Evolutionary conservation across 2,797 vertebrate species (phyloP), one percentile per base, ranked within the genome.

Genomic region (Danio choprae): DNA sequence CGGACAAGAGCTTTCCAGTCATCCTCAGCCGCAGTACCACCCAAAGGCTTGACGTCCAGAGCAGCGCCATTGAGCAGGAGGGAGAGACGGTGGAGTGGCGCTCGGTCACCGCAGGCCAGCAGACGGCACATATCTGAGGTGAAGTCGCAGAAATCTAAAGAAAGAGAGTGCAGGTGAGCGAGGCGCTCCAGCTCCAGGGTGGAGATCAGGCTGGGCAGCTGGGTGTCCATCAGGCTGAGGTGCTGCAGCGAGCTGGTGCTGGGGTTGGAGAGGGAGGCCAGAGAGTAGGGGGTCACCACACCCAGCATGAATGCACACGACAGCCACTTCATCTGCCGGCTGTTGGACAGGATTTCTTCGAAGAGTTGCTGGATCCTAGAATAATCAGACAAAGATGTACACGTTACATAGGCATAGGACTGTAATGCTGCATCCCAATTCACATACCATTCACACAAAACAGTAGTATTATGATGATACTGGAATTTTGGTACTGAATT

Each of bases 231-330:
- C 83, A 99, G 93, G 90, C 98, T 97, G 87, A 99, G 94, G 88
- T 99, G 98, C 86, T 96, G 95, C 92, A 99, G 94, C 86, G 95
- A 95, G 89, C 93, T 95, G 83, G 97, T 95, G 84, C 98, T 94
- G 76, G 94, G 90, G 81, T 99, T 98, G 59, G 98, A 97, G 87
- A 99, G 91, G 83, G 95, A 95, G 81, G 96, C 93, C 90, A 99
- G 85, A 50, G 98, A 98, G 84, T 94, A 92, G 65, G 97, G 94
- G 79, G 97, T 99, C 89, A 97, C 93, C 89, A 98, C 94, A 75
- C 97, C 95, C 80, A 97, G 92, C 97, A 98, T 97, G 91, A 99
- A 99, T 75, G 96, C 95, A 80, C 95, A 98, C 75, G 97, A 99
- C 85, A 99, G 90, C 96, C 97, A 98, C 88, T 94, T 95, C 82